Evolutionary conservation across 2,113 vertebrate species (phyloP).

Genomic region (Phaethon lepturus): DNA sequence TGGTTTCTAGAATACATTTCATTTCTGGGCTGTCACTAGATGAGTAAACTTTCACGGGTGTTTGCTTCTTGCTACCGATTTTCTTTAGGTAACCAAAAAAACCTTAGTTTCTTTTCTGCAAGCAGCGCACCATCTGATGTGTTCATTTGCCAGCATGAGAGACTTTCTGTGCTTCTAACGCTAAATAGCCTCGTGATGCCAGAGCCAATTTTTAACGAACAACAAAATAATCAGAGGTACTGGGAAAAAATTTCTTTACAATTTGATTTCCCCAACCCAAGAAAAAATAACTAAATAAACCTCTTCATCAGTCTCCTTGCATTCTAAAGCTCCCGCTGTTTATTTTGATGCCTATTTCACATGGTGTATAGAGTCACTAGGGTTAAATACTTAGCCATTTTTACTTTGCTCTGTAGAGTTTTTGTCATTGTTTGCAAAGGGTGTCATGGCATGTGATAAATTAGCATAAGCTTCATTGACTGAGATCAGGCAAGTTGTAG

Average conservation of each 20-base stretch:
- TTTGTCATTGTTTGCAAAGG: not conserved
- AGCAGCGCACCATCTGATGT: not conserved
- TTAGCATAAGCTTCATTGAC: not conserved
- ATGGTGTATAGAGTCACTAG: not conserved
- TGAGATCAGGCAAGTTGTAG: not conserved
- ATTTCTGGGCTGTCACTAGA: not conserved
- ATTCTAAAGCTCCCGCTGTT: not conserved
- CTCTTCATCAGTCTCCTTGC: not conserved
- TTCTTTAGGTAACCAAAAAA: not conserved
- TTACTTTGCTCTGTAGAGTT: not conserved
- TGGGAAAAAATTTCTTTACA: not conserved
- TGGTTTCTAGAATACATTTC: not conserved
- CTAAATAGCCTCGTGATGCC: not conserved
- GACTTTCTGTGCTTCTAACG: not conserved
- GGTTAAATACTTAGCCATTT: not conserved
- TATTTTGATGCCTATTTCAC: not conserved
- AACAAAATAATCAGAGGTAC: not conserved
- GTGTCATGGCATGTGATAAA: not conserved
- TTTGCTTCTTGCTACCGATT: not conserved
- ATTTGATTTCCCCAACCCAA: accelerated
- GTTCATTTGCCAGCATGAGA: not conserved
- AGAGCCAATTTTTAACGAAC: accelerated
- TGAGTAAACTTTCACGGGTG: not conserved
- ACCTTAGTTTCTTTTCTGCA: not conserved
- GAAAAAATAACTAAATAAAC: not conserved